phyloP scores from a whole-genome alignment of 1,140 invertebrate species.

The Drosophila erecta region DNA sequence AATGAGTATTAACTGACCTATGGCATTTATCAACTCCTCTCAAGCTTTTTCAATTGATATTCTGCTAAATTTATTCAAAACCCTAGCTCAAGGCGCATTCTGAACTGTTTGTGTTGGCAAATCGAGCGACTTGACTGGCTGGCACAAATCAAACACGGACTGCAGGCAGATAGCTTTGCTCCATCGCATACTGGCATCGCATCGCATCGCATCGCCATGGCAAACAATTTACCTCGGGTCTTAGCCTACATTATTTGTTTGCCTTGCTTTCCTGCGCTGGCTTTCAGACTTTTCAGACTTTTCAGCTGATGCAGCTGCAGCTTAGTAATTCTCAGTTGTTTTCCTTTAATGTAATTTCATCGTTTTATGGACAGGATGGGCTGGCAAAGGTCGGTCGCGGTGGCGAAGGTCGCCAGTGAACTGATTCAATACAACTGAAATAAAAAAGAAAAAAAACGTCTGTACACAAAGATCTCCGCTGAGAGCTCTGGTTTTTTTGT shows the following conservation, averaged over 20 bases:
- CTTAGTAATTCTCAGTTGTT: slow-evolving; percentile 14
- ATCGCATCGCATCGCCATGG: not conserved
- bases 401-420: not conserved
- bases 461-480: too few species aligned
- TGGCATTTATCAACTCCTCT: not conserved
- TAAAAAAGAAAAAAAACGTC: too few species aligned
- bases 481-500: too few species aligned
- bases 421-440: not conserved
- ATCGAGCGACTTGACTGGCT: slow-evolving; percentile 32
- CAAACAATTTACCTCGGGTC: slow-evolving; percentile 52
- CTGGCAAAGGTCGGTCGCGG: slow-evolving; percentile 17
- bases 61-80: slow-evolving; percentile 1
- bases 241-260: slow-evolving; percentile 52
- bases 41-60: not conserved
- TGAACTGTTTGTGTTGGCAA: slow-evolving; percentile 8
- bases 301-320: not conserved
- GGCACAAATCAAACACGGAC: slow-evolving; percentile 28
- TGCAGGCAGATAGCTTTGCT: slow-evolving; percentile 9
- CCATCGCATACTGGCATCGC: not conserved
- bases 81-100: not conserved
- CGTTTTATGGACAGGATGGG: slow-evolving; percentile 19
- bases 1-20: slow-evolving; percentile 14
- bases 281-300: slow-evolving; percentile 36
- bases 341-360: slow-evolving; percentile 50
- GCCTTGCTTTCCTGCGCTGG: slow-evolving; percentile 37